phyloP scores from a whole-genome alignment of 2,113 vertebrate genomes.

The Oryzias celebensis region DNA sequence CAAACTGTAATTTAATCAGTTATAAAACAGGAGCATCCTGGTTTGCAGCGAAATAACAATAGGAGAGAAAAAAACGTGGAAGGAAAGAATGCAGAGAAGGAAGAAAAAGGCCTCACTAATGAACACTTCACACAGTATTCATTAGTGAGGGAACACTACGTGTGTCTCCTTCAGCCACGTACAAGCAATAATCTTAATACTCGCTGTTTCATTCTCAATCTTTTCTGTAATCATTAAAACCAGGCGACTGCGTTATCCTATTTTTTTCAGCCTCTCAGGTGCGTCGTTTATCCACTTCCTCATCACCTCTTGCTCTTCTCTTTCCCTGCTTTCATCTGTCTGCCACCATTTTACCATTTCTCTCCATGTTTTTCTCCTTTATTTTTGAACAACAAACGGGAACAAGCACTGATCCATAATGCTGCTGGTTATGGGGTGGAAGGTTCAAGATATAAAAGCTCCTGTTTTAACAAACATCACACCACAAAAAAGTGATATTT shows the following conservation, averaged over 20 bases:
- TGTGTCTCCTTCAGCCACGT: constrained; percentile 24
- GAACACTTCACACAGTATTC: constrained; percentile 37
- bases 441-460: too few species aligned
- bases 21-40: constrained; percentile 12
- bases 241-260: neutral
- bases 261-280: neutral
- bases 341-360: constrained; percentile 8
- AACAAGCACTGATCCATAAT: too few species aligned
- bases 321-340: neutral
- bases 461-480: too few species aligned
- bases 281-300: neutral
- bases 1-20: constrained; percentile 10
- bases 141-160: constrained; percentile 29
- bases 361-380: constrained; percentile 5
- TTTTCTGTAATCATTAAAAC: constrained; percentile 10
- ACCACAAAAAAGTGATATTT: too few species aligned
- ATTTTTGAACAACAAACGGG: neutral
- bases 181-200: constrained; percentile 26
- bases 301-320: constrained; percentile 5
- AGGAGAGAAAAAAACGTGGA: neutral
- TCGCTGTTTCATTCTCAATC: constrained; percentile 1
- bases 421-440: too few species aligned
- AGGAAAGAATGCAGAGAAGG: neutral
- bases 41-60: neutral
- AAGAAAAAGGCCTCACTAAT: constrained; percentile 1